Base-by-base conservation (phyloP, 2,888 invertebrate species). In the Tetrapedia diversipes region DNA sequence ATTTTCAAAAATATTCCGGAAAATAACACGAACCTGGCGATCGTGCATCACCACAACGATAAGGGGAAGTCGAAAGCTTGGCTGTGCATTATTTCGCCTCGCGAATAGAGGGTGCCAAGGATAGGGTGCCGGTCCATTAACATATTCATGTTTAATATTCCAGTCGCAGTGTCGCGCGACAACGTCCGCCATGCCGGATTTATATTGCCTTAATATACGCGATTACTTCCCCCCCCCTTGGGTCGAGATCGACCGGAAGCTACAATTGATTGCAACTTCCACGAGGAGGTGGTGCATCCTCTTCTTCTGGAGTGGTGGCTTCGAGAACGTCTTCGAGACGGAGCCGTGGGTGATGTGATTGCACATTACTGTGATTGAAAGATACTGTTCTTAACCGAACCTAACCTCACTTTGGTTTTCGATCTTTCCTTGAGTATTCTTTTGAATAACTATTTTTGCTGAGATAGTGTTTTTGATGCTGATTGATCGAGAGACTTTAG, bases 231-330 rank as follows among this genome's bases (percentile, higher is more conserved):
- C 32, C 60, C 41, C 71, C n/a, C 16, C 49, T n/a, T 24, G 22
- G 2, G 19, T 61, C 74, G 27, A 56, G 70, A 76, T 77, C 63
- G 51, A 19, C 66, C 72, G 77, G 77, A 80, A 78, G 78, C 68
- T 69, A 61, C 76, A 80, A 82, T 84, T 80, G 80, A 84, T 80
- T 77, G 74, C 71, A 57, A 80, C 80, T 78, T 84, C 84, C 84
- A 73, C 45, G 32, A 61, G 56, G 22, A 10, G 8, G 3, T 19
- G 24, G 37, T 19, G 39, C 63, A 53, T 39, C 45, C 59, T 54
- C 60, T 53, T 54, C 39, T 19, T 37, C 16, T 4, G 45, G 11
- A 1, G 22, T 2, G 4, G 4, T 39, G 49, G 49, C 59, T 60
- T 41, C 29, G 22, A 37, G 19, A 39, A n/a, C 24, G 19, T 47